Base-by-base conservation (phyloP, 2,888 invertebrate species). In the Eumerus sabulonum region DNA sequence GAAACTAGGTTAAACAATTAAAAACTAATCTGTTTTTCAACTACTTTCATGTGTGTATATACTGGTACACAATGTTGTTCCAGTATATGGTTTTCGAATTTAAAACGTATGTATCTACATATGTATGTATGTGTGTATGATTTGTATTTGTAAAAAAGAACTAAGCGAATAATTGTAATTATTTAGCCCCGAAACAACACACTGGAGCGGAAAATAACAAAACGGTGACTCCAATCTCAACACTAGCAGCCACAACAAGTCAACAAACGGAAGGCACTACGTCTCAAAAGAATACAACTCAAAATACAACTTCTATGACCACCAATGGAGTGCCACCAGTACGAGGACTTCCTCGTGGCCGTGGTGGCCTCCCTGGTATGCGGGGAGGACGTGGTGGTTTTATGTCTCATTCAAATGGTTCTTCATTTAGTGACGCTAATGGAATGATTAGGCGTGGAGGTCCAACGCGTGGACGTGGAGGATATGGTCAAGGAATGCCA, bases 141-240 rank as follows among this genome's bases (percentile, higher is more conserved):
- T n/a, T n/a, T n/a, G n/a, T n/a, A n/a, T n/a, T n/a, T n/a, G n/a
- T n/a, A n/a, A n/a, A n/a, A n/a, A n/a, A n/a, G n/a, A n/a, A n/a
- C n/a, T n/a, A n/a, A n/a, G n/a, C n/a, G n/a, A n/a, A n/a, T n/a
- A n/a, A n/a, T n/a, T n/a, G n/a, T n/a, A n/a, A n/a, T 27, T 7
- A 27, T 57, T n/a, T 71, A 87, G 86, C 85, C 27, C 86, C 86
- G 7, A 87, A 87, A 63, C 88, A 87, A 79, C 88, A 88, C 63
- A 86, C 87, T 50, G 88, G 88, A 18, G 86, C 86, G 42, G 88
- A 88, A 68, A 87, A 87, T 67, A 86, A 87, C 81, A 87, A 88
- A 82, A 87, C 87, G 3, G 86, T 88, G 7, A 87, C 87, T 1
- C 85, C 88, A 17, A 85, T 87, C 11, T 86, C 88, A 60, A 84